These are phyloP conservation scores for Platycnemis pennipes DNA, from an alignment of 2,888 invertebrate species.

Conservation along the genomic window DNA sequence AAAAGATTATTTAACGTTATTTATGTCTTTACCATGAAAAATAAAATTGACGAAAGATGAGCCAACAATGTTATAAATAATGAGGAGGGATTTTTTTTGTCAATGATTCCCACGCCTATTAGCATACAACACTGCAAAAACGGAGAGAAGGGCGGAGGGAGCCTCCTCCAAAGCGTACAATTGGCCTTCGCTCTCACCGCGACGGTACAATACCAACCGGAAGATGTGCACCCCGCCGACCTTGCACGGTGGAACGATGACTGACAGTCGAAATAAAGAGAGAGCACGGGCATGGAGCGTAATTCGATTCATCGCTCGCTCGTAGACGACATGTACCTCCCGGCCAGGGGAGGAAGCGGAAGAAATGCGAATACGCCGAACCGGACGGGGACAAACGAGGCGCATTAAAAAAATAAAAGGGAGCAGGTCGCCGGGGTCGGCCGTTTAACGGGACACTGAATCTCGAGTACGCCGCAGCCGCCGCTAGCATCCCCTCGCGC, in stretches of 20 bases:
- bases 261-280: slow-evolving; percentile 1
- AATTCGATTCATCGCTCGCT: neutral
- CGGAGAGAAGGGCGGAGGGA: too few relatives aligned
- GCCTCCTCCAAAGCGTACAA: too few relatives aligned
- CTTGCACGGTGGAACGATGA: neutral
- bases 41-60: too few relatives aligned
- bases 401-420: neutral
- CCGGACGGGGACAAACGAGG: neutral
- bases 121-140: too few relatives aligned
- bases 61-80: too few relatives aligned
- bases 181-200: neutral
- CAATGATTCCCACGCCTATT: too few relatives aligned
- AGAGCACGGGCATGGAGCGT: neutral
- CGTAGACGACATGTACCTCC: neutral
- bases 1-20: too few relatives aligned
- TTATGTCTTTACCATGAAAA: too few relatives aligned
- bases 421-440: neutral
- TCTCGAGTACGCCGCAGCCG: neutral
- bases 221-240: neutral
- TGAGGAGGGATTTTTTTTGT: too few relatives aligned
- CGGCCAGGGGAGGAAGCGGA: neutral
- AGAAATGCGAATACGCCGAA: neutral
- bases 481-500: neutral
- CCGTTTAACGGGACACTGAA: slow-evolving; percentile 35
- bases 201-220: neutral